These are phyloP conservation scores for Thunnus albacares DNA, from an alignment of 2,797 vertebrate species.

Conservation along the genomic window DNA sequence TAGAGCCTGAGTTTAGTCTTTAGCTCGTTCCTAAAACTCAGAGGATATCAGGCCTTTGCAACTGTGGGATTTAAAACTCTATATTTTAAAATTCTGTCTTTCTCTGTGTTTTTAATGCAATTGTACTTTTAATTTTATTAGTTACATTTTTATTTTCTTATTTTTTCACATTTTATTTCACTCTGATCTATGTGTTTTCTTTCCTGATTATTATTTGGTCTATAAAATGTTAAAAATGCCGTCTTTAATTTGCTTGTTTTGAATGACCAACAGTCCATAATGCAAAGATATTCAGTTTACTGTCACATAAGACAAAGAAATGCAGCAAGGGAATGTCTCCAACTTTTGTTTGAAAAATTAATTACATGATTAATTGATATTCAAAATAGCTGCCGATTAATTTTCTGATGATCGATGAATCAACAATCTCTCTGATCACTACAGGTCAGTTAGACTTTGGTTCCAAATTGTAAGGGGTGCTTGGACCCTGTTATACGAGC, in stretches of 20 bases:
- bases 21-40: neutral
- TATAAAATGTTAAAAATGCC: neutral
- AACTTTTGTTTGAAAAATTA: no score
- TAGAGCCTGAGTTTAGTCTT: slow-evolving; percentile 19
- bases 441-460: no score
- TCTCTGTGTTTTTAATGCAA: no score
- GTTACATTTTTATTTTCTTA: neutral
- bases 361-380: no score
- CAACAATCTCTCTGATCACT: neutral
- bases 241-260: no score
- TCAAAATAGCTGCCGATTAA: neutral
- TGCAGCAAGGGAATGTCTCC: neutral
- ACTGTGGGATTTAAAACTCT: neutral
- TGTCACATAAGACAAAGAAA: no score
- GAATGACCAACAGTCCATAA: no score
- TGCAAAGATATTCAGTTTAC: no score
- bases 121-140: neutral
- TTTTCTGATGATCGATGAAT: neutral
- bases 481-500: no score
- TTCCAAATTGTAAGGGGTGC: no score
- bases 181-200: neutral
- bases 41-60: neutral
- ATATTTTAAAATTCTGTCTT: neutral
- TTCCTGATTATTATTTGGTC: neutral
- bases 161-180: neutral